These are phyloP conservation scores for Marronus borbonicus DNA, from an alignment of 2,888 invertebrate species.

Conservation along the genomic window DNA sequence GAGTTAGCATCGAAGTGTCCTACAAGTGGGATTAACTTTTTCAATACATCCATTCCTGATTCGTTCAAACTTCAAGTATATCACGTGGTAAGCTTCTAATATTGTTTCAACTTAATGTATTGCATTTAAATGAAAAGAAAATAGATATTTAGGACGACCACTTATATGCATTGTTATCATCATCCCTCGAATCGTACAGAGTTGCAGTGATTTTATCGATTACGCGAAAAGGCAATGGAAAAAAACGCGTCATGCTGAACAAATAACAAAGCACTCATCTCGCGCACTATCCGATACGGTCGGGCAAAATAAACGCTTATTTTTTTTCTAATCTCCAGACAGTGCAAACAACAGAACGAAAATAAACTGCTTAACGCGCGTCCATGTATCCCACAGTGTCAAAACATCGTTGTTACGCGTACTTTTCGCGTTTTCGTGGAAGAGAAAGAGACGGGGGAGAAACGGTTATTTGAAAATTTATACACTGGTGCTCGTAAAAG, in stretches of 20 bases:
- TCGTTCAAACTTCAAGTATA: too few species aligned
- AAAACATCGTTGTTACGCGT: constrained; percentile 33
- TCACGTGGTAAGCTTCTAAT: too few species aligned
- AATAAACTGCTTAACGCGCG: constrained; percentile 44
- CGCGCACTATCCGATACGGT: constrained; percentile 4
- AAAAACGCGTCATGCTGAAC: not conserved
- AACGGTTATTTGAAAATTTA: not conserved
- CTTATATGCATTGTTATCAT: not conserved
- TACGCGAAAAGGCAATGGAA: not conserved
- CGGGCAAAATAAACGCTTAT: constrained; percentile 28
- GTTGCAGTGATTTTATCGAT: constrained; percentile 19
- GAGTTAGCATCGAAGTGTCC: too few species aligned
- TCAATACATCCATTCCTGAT: too few species aligned
- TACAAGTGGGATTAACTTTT: too few species aligned
- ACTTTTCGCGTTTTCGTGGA: not conserved
- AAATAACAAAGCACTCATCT: constrained; percentile 42
- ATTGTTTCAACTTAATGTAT: too few species aligned
- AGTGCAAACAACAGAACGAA: constrained; percentile 44
- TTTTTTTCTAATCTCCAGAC: constrained; percentile 50
- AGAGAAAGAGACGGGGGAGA: not conserved
- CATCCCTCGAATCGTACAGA: not conserved
- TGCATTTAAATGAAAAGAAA: too few species aligned
- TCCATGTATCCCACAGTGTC: constrained; percentile 34
- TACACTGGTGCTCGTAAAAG: not conserved
- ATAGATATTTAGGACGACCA: not conserved